Base-by-base conservation (phyloP, 1,140 invertebrate genomes). In the Drosophila kohkoa region DNA sequence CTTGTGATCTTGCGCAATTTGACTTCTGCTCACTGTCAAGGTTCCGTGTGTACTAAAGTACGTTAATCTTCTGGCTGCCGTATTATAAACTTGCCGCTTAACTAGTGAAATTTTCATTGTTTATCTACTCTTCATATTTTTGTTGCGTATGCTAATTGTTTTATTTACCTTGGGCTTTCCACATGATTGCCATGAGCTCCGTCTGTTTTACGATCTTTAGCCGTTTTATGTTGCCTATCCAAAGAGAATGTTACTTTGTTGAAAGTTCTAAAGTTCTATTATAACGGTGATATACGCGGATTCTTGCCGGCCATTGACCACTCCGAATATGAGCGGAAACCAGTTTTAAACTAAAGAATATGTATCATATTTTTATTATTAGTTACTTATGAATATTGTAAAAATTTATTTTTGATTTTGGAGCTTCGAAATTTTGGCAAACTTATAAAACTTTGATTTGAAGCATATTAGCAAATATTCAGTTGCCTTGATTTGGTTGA, bases 91-190 rank as follows among this genome's bases (percentile, higher is more conserved):
- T 25, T 48, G 45, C 13, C 45, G 25, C 38, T 46, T 54, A 48
- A 45, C 43, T 52, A 69, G 13, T 69, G 73, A 76, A 76, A 76
- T 66, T 80, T 73, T 68, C 67, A 63, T 46, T 82, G 55, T 87
- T 77, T 86, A 72, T 82, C 63, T 62, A 72, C 63, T 76, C 75
- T 79, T 73, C 57, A 59, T 74, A 73, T 66, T 71, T 62, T 28
- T 48, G 41, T 43, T 45, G 35, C 16, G 59, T 64, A 71, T 55
- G 82, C 83, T 87, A 88, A 88, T 80, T 87, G 72, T 60, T 74
- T 87, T 87, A 88, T 87, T 82, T 87, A 66, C 10, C 48, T 25
- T 74, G 75, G 49, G 62, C 83, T 87, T 88, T 88, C 79, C 83
- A 88, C 76, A 79, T 87, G 82, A 87, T 76, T 63, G 75, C 82